Evolutionary conservation across 2,888 invertebrate genomes (phyloP).

Genomic region (Ophion obscuratus): DNA sequence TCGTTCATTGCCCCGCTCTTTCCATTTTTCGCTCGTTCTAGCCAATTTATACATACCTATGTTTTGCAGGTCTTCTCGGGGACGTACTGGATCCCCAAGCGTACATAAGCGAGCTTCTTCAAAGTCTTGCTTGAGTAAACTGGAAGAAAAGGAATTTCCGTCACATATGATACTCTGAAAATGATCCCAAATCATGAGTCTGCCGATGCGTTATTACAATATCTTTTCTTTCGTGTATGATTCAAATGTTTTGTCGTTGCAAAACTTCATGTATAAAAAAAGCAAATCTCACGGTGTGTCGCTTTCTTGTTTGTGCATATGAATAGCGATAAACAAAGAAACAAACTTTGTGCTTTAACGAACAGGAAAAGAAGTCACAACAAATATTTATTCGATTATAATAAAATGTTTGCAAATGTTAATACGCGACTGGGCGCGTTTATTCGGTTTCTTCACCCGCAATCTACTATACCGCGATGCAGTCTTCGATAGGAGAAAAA

Average conservation of each 20-base stretch:
- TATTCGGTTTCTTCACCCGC: conserved; percentile 14
- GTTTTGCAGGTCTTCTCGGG: conserved; percentile 87
- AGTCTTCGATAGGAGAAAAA: neutral
- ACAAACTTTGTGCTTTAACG: conserved; percentile 77
- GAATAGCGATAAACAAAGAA: conserved; percentile 62
- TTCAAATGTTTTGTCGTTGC: conserved; percentile 51
- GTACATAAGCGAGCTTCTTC: conserved; percentile 86
- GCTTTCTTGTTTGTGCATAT: conserved; percentile 74
- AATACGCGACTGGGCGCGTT: conserved; percentile 51
- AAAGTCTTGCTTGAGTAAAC: conserved; percentile 80
- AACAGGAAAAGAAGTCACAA: conserved; percentile 30
- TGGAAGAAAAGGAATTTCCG: conserved; percentile 33
- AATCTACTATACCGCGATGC: neutral
- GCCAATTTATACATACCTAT: neutral
- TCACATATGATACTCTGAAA: conserved; percentile 35
- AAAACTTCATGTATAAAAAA: conserved; percentile 65
- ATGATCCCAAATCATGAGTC: conserved; percentile 60
- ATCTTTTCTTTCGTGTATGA: conserved; percentile 32
- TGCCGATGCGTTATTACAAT: conserved; percentile 52
- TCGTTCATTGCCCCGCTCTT: neutral
- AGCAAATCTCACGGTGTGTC: conserved; percentile 68
- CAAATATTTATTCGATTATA: conserved; percentile 70
- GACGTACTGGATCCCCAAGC: conserved; percentile 89
- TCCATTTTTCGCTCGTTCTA: conserved; percentile 9
- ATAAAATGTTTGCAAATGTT: conserved; percentile 77